Conservation (phyloP, 1,140 invertebrate genomes). For the Laupala kohalensis region DNA sequence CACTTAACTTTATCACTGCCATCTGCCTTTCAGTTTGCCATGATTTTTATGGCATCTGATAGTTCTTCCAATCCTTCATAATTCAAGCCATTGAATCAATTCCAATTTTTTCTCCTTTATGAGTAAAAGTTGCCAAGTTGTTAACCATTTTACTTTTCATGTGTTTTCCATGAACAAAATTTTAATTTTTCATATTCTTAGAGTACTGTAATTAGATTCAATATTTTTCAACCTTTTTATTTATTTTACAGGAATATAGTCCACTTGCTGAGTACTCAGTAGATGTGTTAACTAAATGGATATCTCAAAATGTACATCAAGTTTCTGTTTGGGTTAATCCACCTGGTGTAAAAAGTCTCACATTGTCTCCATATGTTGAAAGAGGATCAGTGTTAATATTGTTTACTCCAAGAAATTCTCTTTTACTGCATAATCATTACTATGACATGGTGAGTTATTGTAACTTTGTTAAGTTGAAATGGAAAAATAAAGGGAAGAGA, state of each 20-base stretch:
- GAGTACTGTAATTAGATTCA: not conserved
- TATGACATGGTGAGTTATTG: constrained; percentile 54
- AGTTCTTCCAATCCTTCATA: no score
- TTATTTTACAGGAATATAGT: constrained; percentile 35
- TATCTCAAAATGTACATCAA: constrained; percentile 38
- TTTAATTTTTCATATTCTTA: no score
- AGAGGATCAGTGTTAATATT: constrained; percentile 52
- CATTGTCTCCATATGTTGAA: constrained; percentile 42
- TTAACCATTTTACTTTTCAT: no score
- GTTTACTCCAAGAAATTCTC: constrained; percentile 56
- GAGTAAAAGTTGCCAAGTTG: no score
- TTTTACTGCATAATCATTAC: constrained; percentile 40
- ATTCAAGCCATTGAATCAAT: no score
- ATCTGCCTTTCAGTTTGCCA: no score
- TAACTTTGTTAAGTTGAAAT: no score
- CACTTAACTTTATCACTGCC: no score
- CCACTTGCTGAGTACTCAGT: constrained; percentile 30
- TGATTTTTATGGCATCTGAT: no score
- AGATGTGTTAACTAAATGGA: constrained; percentile 40
- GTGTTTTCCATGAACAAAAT: no score
- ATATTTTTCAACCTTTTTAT: constrained; percentile 1
- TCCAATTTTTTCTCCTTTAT: no score
- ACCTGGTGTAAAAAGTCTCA: constrained; percentile 46
- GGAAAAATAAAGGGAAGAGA: no score
- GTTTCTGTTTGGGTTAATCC: constrained; percentile 46